Evolutionary conservation across 2,797 vertebrate genomes (phyloP), one percentile per base, ranked within the genome.

Genomic region (Falco naumanni): DNA sequence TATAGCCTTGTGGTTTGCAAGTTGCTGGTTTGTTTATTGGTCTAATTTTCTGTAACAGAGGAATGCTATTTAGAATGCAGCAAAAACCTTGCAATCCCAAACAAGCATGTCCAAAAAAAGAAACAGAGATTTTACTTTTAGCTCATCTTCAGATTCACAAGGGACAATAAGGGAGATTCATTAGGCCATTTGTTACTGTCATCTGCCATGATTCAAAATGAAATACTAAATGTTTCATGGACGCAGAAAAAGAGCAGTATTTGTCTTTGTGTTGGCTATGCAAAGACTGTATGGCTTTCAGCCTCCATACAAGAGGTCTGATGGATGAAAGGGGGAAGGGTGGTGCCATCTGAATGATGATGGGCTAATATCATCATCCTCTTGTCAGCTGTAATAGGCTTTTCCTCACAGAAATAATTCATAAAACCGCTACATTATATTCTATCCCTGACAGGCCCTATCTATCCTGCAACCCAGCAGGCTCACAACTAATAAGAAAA

Each of bases 211-310:
- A 99, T 98, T 98, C 98, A 99, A 99, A 99, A 99, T 99, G 99
- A 99, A 99, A 99, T 99, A 99, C 99, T 99, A 99, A 99, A 99
- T 99, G 99, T 99, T 99, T 99, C 99, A 99, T 99, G 99, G 99
- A 98, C 96, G 98, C 98, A 98, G 98, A 99, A 99, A 98, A 99
- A 99, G 99, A 99, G 98, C 98, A 98, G 98, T 98, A 99, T 99
- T 99, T 99, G 99, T 99, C 99, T 99, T 99, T 99, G 98, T 99
- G 98, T 99, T 99, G 98, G 98, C 98, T 98, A 98, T 98, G 98
- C 96, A 98, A 98, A 98, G 98, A 97, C 97, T 96, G 95, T 96
- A 91, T 98, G 98, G 97, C 90, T 98, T 98, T 98, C 98, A 98
- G 98, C 98, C 97, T 98, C 98, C 98, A 97, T 98, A 95, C 98